Conservation (phyloP, 2,888 invertebrate genomes). For the Scaptomyza parva region DNA sequence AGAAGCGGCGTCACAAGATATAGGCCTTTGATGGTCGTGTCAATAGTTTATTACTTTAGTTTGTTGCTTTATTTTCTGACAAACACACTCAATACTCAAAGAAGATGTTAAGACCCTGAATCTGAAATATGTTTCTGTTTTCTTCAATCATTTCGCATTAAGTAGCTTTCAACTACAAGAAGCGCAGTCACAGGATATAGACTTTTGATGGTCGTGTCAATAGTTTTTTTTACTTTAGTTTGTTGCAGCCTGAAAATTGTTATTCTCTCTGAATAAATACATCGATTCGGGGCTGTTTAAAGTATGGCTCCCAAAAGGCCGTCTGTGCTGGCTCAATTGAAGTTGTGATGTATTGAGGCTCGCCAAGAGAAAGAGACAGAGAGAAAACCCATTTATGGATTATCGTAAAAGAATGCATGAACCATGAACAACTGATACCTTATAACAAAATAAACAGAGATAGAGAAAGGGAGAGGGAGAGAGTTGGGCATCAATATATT, state of each 20-base stretch:
- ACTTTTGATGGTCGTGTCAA: neutral
- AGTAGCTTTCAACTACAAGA: no score
- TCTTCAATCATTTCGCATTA: no score
- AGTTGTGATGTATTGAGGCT: neutral
- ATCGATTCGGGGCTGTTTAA: slow-evolving; percentile 1
- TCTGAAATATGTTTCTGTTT: no score
- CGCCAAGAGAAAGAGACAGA: neutral
- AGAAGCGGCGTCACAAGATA: no score
- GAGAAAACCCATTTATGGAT: slow-evolving; percentile 43
- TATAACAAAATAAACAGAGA: slow-evolving; percentile 33
- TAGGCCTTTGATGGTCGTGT: no score
- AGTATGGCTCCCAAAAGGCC: slow-evolving; percentile 24
- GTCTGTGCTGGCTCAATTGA: slow-evolving; percentile 9
- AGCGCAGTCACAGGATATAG: no score
- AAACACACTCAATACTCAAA: no score
- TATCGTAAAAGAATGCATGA: slow-evolving; percentile 58
- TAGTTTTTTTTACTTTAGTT: neutral
- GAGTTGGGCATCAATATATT: slow-evolving; percentile 57
- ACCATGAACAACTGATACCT: slow-evolving; percentile 28
- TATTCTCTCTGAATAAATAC: neutral
- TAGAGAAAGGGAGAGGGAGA: neutral
- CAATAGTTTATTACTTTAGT: no score
- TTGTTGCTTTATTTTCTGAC: no score
- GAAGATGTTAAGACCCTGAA: no score
- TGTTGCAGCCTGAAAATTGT: neutral